Evolutionary conservation across 1,140 invertebrate genomes (phyloP), one percentile per base, ranked within the genome.

Genomic region (Drosophila bocki): DNA sequence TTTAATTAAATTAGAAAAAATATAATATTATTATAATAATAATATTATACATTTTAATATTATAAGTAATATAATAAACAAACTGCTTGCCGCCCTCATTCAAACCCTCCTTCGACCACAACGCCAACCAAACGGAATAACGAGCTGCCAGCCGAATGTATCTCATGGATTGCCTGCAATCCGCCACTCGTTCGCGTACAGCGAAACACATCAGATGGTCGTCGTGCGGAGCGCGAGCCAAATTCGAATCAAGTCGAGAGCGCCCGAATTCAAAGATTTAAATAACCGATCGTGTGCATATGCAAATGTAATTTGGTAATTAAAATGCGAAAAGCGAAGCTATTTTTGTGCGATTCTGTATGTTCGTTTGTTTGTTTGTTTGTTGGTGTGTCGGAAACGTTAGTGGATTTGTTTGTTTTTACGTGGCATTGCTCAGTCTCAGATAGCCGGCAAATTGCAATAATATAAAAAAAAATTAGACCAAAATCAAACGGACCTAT

Each of bases 221-320:
- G 32, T 59, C 48, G 32, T 51, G 53, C 69, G 53, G 53, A 72
- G 69, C 54, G 62, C 48, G 63, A 56, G 48, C 75, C 61, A 42
- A 44, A 68, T 58, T 71, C 32, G 57, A 67, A 54, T 32, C 32
- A 17, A 54, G 42, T 22, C 22, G 50, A 42, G 67, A 62, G 37
- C 67, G 48, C 67, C 22, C 32, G 62, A 39, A 15, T 64, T 37
- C 15, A 70, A 19, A 45, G 33, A 54, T 45, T 19, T 32, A n/a
- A 67, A 35, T 13, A 17, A 15, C 41, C 53, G 17, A 68, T 70
- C 67, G 60, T 19, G 53, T 39, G 62, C 48, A 41, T 56, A 32
- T 69, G 67, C 67, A 54, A 54, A 54, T 45, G 35, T 45, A 68
- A 68, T 68, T 44, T 70, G 63, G 67, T 69, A 68, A 68, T 68